These are phyloP conservation scores for Avahi laniger DNA, from an alignment of 2,797 vertebrate genomes.

Conservation along the genomic window DNA sequence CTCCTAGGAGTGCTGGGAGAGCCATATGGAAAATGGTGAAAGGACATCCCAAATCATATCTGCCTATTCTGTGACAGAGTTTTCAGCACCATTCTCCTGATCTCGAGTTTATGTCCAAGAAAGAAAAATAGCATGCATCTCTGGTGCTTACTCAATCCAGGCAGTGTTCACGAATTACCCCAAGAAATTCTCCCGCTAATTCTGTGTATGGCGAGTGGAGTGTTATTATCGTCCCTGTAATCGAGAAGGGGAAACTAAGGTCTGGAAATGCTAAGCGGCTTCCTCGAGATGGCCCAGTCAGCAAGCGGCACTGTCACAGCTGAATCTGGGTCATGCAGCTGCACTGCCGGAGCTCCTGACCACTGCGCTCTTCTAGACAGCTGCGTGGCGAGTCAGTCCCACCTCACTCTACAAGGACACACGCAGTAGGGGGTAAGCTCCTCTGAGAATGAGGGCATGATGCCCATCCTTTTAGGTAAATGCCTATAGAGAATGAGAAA, in stretches of 20 bases:
- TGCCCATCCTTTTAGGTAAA: too few relatives aligned
- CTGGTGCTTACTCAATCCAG: background rate
- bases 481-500: background rate
- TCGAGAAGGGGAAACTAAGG: background rate
- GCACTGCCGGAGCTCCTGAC: accelerated
- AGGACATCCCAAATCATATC: background rate
- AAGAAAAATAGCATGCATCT: background rate
- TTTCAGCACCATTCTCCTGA: background rate
- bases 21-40: background rate
- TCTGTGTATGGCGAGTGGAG: background rate
- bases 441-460: background rate
- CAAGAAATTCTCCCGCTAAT: background rate
- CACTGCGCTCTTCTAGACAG: accelerated
- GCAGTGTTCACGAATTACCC: background rate
- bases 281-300: background rate
- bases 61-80: background rate
- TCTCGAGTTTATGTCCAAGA: background rate
- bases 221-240: background rate
- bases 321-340: background rate
- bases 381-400: too few relatives aligned
- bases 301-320: background rate
- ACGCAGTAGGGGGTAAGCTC: accelerated
- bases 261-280: background rate
- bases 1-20: background rate
- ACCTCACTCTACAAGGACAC: background rate